Conservation (phyloP, 2,797 vertebrate species). For the Rhinoraja longicauda region DNA sequence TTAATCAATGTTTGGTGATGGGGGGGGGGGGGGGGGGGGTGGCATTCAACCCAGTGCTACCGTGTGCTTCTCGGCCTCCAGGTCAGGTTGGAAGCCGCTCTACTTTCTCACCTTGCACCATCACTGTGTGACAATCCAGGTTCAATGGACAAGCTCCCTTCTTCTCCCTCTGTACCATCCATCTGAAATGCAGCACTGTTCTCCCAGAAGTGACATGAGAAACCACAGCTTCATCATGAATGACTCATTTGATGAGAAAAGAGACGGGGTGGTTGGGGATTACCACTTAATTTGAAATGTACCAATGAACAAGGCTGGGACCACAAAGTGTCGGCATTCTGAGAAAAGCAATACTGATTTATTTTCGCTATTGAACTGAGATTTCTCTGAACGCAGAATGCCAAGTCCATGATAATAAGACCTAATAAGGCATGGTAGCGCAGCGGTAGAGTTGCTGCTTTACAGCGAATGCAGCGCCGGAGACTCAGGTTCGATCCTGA, state of each 20-base stretch:
- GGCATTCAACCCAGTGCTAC: too few species aligned
- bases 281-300: not conserved
- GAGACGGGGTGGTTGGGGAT: not conserved
- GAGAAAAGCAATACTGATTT: not conserved
- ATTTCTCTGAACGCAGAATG: not conserved
- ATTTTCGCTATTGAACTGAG: not conserved
- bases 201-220: not conserved
- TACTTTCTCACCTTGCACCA: not conserved
- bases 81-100: not conserved
- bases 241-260: not conserved
- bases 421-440: not conserved
- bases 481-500: too few species aligned
- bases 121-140: not conserved
- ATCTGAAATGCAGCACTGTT: not conserved
- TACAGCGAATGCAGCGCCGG: too few species aligned
- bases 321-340: not conserved
- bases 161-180: too few species aligned
- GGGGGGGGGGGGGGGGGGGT: too few species aligned
- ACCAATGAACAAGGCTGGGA: not conserved
- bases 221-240: too few species aligned
- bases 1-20: not conserved
- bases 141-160: not conserved
- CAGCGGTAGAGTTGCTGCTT: too few species aligned
- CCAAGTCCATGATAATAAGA: not conserved
- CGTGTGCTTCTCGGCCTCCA: too few species aligned